Evolutionary conservation across 2,888 invertebrate species (phyloP), one percentile per base, ranked within the genome.

Genomic region (Protodeltote pygarga): DNA sequence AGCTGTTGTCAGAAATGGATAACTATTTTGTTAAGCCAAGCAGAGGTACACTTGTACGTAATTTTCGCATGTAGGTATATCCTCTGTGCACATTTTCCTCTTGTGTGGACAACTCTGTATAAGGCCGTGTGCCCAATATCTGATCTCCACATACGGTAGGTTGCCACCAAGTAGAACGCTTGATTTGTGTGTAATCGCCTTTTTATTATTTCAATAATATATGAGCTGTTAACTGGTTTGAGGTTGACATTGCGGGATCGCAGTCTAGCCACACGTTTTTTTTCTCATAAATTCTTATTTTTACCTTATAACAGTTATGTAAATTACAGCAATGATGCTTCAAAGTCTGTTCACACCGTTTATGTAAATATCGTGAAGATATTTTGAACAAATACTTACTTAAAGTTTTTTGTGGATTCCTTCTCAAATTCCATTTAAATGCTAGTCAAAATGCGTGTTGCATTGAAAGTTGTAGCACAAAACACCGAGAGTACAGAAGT

Each of bases 71-170:
- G 10, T 35, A 17, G 14, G 55, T 55, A 54, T 57, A 34, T 63
- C 27, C 28, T 37, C 62, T 23, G 63, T 34, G 23, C 13, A 38
- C 16, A 48, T 58, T 58, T 57, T 58, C 58, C 57, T 57, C 58
- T 21, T 41, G 40, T 23, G 37, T 2, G n/a, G n/a, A n/a, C 25
- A 25, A 45, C 21, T n/a, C 58, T 63, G 0, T 63, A 49, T 31
- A 58, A 41, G 57, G 63, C 40, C 6, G 28, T 20, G 57, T 58
- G 48, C 63, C 58, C 63, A 57, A 58, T 63, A 48, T 24, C 57
- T 4, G 25, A 15, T 8, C 19, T 5, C 57, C 28, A 5, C 32
- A 21, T 63, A 58, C 33, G 57, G 57, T 32, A 58, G 33, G 37
- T 63, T 46, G 55, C 2, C 31, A 25, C 52, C 20, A 58, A 34